Percentiles rank a stretch among this genome's conserved stretches.
phyloP scores from a whole-genome alignment of 1,140 invertebrate species.

The Cecropterus lyciades region DNA sequence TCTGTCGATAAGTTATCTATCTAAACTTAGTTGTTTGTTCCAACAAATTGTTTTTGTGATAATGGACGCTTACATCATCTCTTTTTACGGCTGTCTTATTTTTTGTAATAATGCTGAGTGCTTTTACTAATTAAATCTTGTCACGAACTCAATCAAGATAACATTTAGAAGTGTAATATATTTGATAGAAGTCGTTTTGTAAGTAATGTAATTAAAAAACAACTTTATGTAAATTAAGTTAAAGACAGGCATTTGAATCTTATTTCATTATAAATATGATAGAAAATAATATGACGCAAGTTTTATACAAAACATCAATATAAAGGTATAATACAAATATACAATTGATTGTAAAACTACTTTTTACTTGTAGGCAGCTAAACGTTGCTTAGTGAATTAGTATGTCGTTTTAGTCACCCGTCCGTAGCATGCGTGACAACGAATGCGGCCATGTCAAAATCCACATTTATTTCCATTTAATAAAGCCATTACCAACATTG shows the following conservation, averaged over 20 bases:
- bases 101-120: constrained; percentile 15
- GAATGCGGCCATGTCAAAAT: constrained; percentile 46
- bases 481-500: constrained; percentile 69
- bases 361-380: constrained; percentile 5
- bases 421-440: constrained; percentile 32
- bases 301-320: neutral
- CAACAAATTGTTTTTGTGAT: constrained; percentile 43
- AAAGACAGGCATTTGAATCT: too few species aligned
- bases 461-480: constrained; percentile 69
- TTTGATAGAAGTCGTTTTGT: too few species aligned
- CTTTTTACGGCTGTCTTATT: constrained; percentile 27
- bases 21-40: constrained; percentile 43
- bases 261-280: neutral
- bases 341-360: neutral
- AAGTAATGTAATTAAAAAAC: too few species aligned
- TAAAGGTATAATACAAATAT: neutral
- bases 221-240: too few species aligned
- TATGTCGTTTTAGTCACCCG: constrained; percentile 38
- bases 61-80: constrained; percentile 41
- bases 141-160: constrained; percentile 20
- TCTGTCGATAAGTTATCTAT: constrained; percentile 45
- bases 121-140: constrained; percentile 28
- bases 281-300: neutral
- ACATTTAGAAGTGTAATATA: neutral
- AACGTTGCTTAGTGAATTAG: constrained; percentile 26